Base-by-base conservation (phyloP, 2,888 invertebrate species). In the Electrophaes corylata region DNA sequence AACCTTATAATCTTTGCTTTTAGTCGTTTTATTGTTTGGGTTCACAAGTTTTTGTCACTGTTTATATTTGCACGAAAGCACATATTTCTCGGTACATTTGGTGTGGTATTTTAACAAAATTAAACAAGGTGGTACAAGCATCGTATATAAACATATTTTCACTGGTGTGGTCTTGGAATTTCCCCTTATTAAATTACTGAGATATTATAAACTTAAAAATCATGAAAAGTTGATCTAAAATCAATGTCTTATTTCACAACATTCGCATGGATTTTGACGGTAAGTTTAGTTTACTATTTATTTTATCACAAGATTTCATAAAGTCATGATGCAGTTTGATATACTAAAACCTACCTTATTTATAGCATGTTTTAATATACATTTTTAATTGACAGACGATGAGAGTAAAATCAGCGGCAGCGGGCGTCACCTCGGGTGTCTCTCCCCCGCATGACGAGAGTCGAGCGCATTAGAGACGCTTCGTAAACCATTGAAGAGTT, bases 361-460 rank as follows among this genome's bases (percentile, higher is more conserved):
- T 10, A 18, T 10, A 41, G 14, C n/a, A n/a, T 49, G 16, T 26
- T 33, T 54, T 54, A 46, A 53, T 37, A 48, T 26, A 43, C 18
- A 56, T 63, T 26, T 68, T 78, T 70, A 39, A 45, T 56, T 37
- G 35, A 59, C 86, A 91, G 92, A 88, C 79, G 89, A 88, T 93
- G 94, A 94, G 84, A 92, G 93, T 86, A 93, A 93, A 91, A 86
- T 82, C 86, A 87, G 93, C 84, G 83, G 89, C 66, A 70, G 78
- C 82, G 90, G 93, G 80, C 93, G 93, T 91, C 93, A 93, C 87
- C 91, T 94, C 93, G 94, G 94, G 75, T 94, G 94, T 85, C 88
- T 94, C 67, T 94, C 94, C 83, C 93, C 94, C 84, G 92, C 93
- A 88, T 93, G 94, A 94, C 79, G 88, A 81, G 70, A 77, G 85